Base-by-base conservation (phyloP, 2,113 vertebrate genomes). In the Pipa parva region DNA sequence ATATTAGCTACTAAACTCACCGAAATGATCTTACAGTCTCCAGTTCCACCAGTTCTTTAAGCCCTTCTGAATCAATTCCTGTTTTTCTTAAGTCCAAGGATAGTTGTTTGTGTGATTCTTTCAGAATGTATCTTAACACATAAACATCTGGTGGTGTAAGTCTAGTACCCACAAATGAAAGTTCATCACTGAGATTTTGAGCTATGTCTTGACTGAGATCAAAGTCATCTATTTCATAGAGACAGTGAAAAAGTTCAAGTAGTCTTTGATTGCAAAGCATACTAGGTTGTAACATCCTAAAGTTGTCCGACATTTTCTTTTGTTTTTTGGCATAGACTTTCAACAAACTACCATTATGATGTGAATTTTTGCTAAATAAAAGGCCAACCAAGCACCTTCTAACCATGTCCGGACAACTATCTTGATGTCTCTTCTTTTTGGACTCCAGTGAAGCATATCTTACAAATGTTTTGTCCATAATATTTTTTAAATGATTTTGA, bases 161-260 rank as follows among this genome's bases (percentile, higher is more conserved):
- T 11, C 76, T 75, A 8, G 90, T 57, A 1, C 88, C 88, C 39
- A 78, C 74, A 77, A 99, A 95, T 2, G 88, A 88, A 11, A 97
- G 76, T 13, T 69, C 58, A 3, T 81, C 59, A 0, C 87, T 85
- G 1, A 97, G 85, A 42, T 83, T 88, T 15, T 69, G 73, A 1
- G 79, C 76, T 62, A 94, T 77, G 0, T 90, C 81, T 65, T 74
- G 69, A 58, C 83, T 67, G 9, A 97, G 75, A 2, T 75, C 77
- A 0, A 12, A 26, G 4, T 78, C 83, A 20, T 61, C 39, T 0
- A 87, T 82, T 77, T 96, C 95, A 0, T 89, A 89, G 50, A 91
- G 65, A 17, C 89, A 95, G 63, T 90, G 91, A 12, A 93, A 87
- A 3, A 90, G 78, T 70, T 95, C 91, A 20, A 98, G 79, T 25